A percentile compares a stretch with the other conserved stretches of the same genome.
Conservation (phyloP, 2,113 vertebrate species). For the Cepphus grylle region DNA sequence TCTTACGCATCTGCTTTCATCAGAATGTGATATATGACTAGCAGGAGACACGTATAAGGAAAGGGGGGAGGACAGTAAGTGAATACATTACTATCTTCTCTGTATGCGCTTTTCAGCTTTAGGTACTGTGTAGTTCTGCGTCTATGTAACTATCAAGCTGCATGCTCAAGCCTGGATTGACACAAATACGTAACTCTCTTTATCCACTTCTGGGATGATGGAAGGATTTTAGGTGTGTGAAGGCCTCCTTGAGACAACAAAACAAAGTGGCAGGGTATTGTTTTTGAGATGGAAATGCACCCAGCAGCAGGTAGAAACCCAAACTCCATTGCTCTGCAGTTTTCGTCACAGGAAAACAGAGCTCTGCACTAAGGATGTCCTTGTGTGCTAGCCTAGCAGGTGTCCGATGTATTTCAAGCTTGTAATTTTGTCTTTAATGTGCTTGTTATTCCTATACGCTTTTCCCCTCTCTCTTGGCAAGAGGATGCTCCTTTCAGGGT, state of each 20-base stretch:
- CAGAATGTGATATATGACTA: neutral
- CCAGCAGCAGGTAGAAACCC: neutral
- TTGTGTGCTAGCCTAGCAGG: neutral
- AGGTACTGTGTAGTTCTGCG: neutral
- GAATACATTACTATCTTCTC: neutral
- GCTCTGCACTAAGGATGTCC: neutral
- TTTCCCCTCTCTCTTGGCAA: neutral
- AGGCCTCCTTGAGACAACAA: neutral
- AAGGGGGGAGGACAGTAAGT: neutral
- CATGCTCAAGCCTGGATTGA: neutral
- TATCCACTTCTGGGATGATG: neutral
- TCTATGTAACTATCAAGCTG: neutral
- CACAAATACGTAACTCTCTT: neutral
- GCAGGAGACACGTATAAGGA: neutral
- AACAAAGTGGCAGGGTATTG: neutral
- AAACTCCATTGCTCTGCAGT: neutral
- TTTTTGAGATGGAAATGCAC: conserved; percentile 39
- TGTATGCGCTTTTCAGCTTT: neutral
- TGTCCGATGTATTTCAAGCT: neutral
- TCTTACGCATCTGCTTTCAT: neutral
- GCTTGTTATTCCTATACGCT: neutral
- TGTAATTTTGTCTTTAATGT: neutral
- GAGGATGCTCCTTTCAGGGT: neutral
- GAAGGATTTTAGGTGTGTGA: neutral
- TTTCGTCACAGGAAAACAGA: neutral